Base-by-base conservation (phyloP, 2,888 invertebrate genomes). In the Acleris holmiana region DNA sequence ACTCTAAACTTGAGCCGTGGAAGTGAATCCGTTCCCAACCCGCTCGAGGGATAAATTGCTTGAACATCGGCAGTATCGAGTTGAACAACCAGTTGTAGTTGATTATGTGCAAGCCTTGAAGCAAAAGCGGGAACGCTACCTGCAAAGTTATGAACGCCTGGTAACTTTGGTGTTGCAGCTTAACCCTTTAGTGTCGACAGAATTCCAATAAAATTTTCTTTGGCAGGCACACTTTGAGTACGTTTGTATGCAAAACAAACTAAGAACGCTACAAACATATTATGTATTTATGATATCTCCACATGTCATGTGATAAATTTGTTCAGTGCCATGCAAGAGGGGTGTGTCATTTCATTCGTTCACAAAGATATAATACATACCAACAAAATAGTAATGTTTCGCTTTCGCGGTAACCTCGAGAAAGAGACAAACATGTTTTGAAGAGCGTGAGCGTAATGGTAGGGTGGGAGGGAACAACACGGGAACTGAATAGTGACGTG, bases 81-180 rank as follows among this genome's bases (percentile, higher is more conserved):
- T 96, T 95, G 72, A 97, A 95, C 2, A 96, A 86, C 96, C 96
- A 96, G 54, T 95, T 96, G 85, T 97, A 96, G 80, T 96, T 95
- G 4, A 97, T 91, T 55, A 97, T 94, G 86, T 97, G 97, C 35
- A 97, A 93, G 0, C 95, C 95, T 71, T 95, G 93, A 51, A 95
- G 94, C 51, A 94, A 94, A 73, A 96, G 93, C 0, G 97, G 96
- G 80, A 96, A 96, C 3, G 95, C 94, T 0, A 95, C 94, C 95
- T 95, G 82, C 8, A 91, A 85, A 67, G 44, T 64, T 67, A 60
- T 62, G 62, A 55, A 44, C 13, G 17, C 58, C 58, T 61, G 48
- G 61, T 64, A 46, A 56, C 46, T 57, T 64, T 48, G 49, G 55
- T 65, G 65, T 65, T 59, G 65, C 60, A 65, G 60, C 48, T 65